Conservation (phyloP, 2,888 invertebrate species). For the Synergus gifuensis region DNA sequence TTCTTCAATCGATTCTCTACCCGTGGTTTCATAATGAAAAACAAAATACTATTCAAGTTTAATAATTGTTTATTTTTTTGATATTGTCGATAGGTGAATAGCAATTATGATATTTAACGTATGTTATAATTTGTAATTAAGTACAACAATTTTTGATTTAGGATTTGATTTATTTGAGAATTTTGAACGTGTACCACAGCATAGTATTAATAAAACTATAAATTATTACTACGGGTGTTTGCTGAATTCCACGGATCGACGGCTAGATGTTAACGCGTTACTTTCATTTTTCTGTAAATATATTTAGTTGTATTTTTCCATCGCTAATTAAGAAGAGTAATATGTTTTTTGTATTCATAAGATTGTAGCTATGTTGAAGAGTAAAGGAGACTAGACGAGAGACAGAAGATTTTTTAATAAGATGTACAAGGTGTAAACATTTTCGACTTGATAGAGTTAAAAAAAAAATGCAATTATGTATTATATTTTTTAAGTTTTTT, state of each 20-base stretch:
- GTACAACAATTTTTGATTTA: background rate
- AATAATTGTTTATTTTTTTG: background rate
- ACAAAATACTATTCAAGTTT: background rate
- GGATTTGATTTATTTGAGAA: background rate
- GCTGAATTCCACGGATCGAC: background rate
- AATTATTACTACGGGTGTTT: background rate
- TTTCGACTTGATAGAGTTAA: background rate
- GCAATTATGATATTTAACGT: background rate
- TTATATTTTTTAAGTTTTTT: background rate
- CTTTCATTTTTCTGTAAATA: constrained; percentile 20
- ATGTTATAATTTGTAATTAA: background rate
- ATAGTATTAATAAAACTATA: background rate
- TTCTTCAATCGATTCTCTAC: background rate
- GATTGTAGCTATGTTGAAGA: constrained; percentile 35
- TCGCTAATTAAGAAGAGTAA: constrained; percentile 6
- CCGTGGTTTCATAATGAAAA: background rate
- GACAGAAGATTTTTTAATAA: background rate
- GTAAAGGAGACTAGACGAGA: background rate
- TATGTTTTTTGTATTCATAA: constrained; percentile 34
- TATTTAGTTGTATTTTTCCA: background rate
- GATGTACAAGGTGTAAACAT: background rate
- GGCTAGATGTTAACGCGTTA: background rate
- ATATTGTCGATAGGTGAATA: background rate
- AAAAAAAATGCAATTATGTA: background rate
- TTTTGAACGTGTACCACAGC: background rate